Base-by-base conservation (phyloP, 2,113 vertebrate species). In the Pelusios castaneus region DNA sequence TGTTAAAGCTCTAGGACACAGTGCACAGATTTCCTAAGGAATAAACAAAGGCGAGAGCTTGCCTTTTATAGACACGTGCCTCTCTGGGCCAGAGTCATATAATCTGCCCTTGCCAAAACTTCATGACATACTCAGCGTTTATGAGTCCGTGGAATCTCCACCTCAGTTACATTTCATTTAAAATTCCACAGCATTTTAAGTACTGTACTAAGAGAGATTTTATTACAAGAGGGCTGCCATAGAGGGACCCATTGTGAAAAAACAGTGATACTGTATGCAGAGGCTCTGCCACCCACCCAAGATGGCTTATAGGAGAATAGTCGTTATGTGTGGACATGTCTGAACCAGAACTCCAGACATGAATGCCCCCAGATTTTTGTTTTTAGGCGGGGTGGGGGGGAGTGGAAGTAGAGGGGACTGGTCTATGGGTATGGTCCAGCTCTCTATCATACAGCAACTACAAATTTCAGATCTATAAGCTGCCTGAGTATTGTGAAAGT, bases 31-130 rank as follows among this genome's bases (percentile, higher is more conserved):
- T 97, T 97, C 96, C 92, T 90, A 97, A 94, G 47, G 96, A 96
- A 96, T 97, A 98, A 98, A 98, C 96, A 97, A 97, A 97, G 93
- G 95, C 92, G 91, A 97, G 94, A 97, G 95, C 96, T 97, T 97
- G 95, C 97, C 97, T 98, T 98, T 98, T 98, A 98, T 98, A 98
- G 97, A 95, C 47, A 85, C 43, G 95, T 91, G 88, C 82, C 87
- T 94, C 96, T 90, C 84, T 89, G 63, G 89, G 92, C 95, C 95
- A 95, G 91, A 95, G 86, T 91, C 75, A 5, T 93, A 93, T 87
- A 73, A 91, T 86, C 54, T 76, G 91, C 47, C 92, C 91, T 90
- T 93, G 95, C 96, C 92, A 95, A 89, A 94, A 58, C 88, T 93
- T 97, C 88, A 77, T 95, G 89, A 93, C 89, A 91, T 58, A 79